Evolutionary conservation across 2,888 invertebrate genomes (phyloP), one percentile per base, ranked within the genome.

Genomic region (Pseudolycoriella hygida): DNA sequence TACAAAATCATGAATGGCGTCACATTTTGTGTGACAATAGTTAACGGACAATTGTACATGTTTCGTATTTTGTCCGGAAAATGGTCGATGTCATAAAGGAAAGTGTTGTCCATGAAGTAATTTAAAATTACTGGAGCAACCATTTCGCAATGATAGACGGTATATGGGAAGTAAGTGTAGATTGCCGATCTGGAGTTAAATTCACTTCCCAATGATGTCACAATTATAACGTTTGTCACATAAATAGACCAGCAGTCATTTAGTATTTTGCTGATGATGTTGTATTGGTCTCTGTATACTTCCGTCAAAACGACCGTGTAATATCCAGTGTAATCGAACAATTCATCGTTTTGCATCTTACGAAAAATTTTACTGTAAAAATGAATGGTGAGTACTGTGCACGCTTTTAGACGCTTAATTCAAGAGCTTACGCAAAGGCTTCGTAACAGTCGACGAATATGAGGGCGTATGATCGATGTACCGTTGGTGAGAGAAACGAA

Each of bases 151-250:
- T 45, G 46, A 3, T 25, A n/a, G 2, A 20, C 8, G 5, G 50
- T 43, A 32, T 41, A 51, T 15, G 51, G 51, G 39, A 43, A 49
- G 40, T 44, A 51, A 8, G 51, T 49, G 38, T 46, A 51, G 12
- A 51, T 17, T n/a, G 31, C 11, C 10, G 31, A 18, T 12, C 15
- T 18, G 39, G 30, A n/a, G 6, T 44, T n/a, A 15, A 34, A 17
- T 17, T 20, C 44, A 25, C 25, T 25, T 25, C 25, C 25, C 2
- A 32, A 30, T 17, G 31, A 18, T 1, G 10, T 12, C 6, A 45
- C 11, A 34, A 48, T 19, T 40, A 40, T 45, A 11, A 18, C 45
- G 39, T 49, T 45, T 15, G 44, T 25, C 8, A 49, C 44, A 19
- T 46, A 47, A 12, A 42, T 30, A 25, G 40, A 30, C 45, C 47